phyloP scores from a whole-genome alignment of 2,113 vertebrate species.

The Urocolius indicus region DNA sequence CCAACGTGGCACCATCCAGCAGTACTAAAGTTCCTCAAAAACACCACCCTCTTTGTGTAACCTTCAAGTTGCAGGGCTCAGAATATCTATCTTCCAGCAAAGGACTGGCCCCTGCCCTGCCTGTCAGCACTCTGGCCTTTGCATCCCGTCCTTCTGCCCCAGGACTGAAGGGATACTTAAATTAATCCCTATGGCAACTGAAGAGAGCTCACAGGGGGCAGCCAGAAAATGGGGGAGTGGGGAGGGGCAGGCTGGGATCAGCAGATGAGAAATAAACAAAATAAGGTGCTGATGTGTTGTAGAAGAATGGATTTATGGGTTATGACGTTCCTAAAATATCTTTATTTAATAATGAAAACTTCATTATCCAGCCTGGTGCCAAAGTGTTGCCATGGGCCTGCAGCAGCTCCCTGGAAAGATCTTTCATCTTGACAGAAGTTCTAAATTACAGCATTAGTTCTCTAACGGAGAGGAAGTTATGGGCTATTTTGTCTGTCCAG shows the following conservation, averaged over 20 bases:
- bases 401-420: conserved; percentile 77
- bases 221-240: neutral
- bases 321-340: conserved; percentile 81
- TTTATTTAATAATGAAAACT: conserved; percentile 87
- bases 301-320: conserved; percentile 74
- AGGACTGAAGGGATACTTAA: neutral
- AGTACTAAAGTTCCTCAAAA: neutral
- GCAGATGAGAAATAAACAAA: conserved; percentile 64
- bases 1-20: neutral
- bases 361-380: conserved; percentile 77
- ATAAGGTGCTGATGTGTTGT: conserved; percentile 5
- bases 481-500: conserved; percentile 83
- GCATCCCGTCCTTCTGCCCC: neutral
- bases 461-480: conserved; percentile 71
- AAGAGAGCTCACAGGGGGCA: neutral
- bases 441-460: conserved; percentile 78
- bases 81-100: neutral
- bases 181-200: conserved; percentile 44
- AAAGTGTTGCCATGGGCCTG: conserved; percentile 77
- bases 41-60: neutral
- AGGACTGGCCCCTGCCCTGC: neutral
- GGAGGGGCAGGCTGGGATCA: neutral
- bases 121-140: neutral
- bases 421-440: conserved; percentile 83
- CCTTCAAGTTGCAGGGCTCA: neutral